These are phyloP conservation scores for Alectura lathami DNA, from an alignment of 2,113 vertebrate genomes.

Conservation along the genomic window DNA sequence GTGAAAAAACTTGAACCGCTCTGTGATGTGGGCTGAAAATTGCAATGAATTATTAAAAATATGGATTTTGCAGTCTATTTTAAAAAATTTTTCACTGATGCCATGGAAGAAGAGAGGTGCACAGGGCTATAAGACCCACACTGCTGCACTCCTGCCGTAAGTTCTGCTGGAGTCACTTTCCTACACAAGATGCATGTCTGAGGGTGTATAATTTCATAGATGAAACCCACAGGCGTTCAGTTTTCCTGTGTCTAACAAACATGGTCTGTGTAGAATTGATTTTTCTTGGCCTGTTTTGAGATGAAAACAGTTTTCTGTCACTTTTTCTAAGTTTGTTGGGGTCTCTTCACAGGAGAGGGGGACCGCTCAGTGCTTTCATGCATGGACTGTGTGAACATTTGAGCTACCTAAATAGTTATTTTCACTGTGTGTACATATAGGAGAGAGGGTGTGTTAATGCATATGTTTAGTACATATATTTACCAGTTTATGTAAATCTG, in stretches of 20 bases:
- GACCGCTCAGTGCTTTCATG: neutral
- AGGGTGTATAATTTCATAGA: slow-evolving; percentile 12
- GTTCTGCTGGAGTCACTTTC: neutral
- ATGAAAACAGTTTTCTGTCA: slow-evolving; percentile 30
- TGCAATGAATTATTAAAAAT: neutral
- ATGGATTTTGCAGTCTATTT: neutral
- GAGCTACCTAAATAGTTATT: neutral
- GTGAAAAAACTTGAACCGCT: neutral
- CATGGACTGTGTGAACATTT: neutral
- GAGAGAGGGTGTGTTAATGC: neutral
- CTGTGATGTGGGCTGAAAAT: neutral
- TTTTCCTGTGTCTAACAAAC: slow-evolving; percentile 27
- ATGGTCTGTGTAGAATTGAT: slow-evolving; percentile 23
- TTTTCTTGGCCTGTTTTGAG: slow-evolving; percentile 43
- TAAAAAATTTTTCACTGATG: neutral
- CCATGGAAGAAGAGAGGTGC: neutral
- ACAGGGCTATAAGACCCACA: neutral
- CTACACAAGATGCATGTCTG: neutral
- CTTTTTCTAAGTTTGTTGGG: neutral
- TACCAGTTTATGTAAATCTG: neutral
- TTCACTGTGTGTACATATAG: neutral
- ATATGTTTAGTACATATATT: neutral
- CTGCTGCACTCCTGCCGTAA: neutral
- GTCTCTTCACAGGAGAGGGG: neutral
- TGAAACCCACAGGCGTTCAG: neutral